These are phyloP conservation scores for Steatornis caripensis DNA, from an alignment of 2,113 vertebrate genomes.

Conservation along the genomic window DNA sequence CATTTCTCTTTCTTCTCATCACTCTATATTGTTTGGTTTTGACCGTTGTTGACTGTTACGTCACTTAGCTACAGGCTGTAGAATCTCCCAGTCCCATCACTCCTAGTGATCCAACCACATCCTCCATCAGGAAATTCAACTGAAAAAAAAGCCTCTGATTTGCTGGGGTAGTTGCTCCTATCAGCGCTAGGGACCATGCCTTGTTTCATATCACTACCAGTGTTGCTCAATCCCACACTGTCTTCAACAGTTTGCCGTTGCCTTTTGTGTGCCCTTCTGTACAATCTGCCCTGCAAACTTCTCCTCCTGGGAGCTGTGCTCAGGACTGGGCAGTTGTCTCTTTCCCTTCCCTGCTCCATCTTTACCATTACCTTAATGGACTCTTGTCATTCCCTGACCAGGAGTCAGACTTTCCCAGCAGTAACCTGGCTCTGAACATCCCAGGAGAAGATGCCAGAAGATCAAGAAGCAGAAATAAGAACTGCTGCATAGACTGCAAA, in stretches of 20 bases:
- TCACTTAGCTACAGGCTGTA: neutral
- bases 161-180: neutral
- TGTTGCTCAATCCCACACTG: neutral
- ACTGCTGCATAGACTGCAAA: neutral
- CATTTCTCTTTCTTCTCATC: neutral
- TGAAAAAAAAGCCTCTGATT: neutral
- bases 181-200: neutral
- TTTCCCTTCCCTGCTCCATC: too few species aligned
- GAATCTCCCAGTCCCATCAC: too few species aligned
- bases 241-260: neutral
- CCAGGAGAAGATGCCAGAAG: neutral
- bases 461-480: neutral
- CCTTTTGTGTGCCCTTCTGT: neutral
- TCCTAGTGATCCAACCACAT: neutral
- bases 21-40: neutral
- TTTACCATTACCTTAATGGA: neutral
- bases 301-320: neutral
- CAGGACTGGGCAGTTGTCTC: neutral
- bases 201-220: neutral
- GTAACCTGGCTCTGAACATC: neutral
- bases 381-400: neutral
- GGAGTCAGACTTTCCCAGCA: neutral
- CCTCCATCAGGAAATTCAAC: neutral
- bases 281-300: neutral
- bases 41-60: neutral